Evolutionary conservation across 2,888 invertebrate species (phyloP), one percentile per base, ranked within the genome.

Genomic region (Phalangium opilio): DNA sequence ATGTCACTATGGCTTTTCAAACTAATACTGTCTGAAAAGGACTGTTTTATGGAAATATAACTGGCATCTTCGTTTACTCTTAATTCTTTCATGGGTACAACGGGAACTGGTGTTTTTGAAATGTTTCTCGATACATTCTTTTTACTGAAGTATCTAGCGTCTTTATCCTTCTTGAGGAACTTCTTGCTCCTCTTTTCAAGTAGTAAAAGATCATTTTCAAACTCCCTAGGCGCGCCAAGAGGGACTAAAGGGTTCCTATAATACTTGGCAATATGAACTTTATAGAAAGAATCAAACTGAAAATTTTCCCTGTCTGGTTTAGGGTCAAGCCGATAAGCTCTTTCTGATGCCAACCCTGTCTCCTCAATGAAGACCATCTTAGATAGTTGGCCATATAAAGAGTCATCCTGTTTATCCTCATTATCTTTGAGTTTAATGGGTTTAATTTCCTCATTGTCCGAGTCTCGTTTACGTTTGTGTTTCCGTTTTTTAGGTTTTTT

Each of bases 231-330:
- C 8, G 44, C 41, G 7, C 54, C 54, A 5, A 54, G 8, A 2
- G 50, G 49, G 12, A 41, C 40, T 44, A 40, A 47, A 20, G 19
- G 32, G 19, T 47, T 32, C 4, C 35, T 39, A 14, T 55, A 53
- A 45, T 62, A 64, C 21, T 54, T 57, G 3, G 66, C 59, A 19
- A 64, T 56, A 45, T 64, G 61, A 17, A 56, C 55, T 45, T 60
- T 62, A 50, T 64, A 64, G 19, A 67, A 50, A 19, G 61, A 60
- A 21, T 60, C 61, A 56, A 63, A 67, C 3, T 58, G 56, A 51
- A 60, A 57, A 47, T 64, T 63, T 41, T 63, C 59, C 43, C 48
- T 50, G 52, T 67, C 65, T 7, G 58, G 40, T 43, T 55, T 58
- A 12, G 59, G 48, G 55, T 67, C 67, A 14, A 64, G 44, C 42